Conservation (phyloP, 2,888 invertebrate species). For the Cepaea hortensis region DNA sequence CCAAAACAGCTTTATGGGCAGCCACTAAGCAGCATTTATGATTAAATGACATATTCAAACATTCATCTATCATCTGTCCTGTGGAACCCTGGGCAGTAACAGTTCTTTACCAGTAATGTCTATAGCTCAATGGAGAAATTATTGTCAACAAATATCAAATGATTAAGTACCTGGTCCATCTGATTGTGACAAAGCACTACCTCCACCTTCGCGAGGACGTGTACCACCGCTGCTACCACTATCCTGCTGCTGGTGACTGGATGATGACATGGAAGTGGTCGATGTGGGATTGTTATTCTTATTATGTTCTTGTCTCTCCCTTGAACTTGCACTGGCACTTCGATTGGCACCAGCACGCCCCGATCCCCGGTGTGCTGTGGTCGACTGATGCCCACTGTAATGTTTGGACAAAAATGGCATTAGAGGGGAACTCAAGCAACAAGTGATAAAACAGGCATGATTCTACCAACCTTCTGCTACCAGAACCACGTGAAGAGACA, state of each 20-base stretch:
- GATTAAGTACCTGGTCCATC: constrained; percentile 40
- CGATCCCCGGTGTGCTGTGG: constrained; percentile 44
- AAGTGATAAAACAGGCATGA: too few species aligned
- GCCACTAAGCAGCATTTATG: too few species aligned
- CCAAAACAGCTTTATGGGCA: too few species aligned
- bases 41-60: too few species aligned
- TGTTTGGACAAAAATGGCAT: not conserved
- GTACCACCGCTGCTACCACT: constrained; percentile 35
- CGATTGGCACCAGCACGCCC: constrained; percentile 44
- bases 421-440: too few species aligned
- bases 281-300: constrained; percentile 31
- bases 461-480: too few species aligned
- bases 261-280: constrained; percentile 41
- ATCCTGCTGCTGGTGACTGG: constrained; percentile 34
- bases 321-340: constrained; percentile 23
- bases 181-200: constrained; percentile 34
- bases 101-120: too few species aligned
- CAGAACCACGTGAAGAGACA: too few species aligned
- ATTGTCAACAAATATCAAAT: too few species aligned
- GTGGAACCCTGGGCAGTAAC: too few species aligned
- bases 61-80: too few species aligned
- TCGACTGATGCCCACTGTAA: constrained; percentile 53
- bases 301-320: constrained; percentile 33
- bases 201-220: constrained; percentile 43
- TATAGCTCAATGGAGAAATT: too few species aligned